A percentile compares a stretch with the other conserved stretches of the same genome.
Evolutionary conservation across 2,888 invertebrate genomes (phyloP).

Genomic region (Apocheima hispidaria): DNA sequence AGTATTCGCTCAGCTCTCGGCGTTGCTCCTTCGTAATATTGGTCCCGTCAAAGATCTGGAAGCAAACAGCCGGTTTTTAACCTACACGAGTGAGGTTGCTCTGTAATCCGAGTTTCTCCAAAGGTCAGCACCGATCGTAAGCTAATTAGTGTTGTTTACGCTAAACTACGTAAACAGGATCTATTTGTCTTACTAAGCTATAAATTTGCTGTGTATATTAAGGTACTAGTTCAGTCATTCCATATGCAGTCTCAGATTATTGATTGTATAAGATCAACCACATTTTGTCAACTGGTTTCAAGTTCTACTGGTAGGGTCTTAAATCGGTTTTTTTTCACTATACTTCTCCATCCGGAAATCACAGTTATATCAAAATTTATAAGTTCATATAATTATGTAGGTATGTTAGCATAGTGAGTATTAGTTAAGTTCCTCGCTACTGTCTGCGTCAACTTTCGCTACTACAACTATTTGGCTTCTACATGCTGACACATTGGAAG

Average conservation of each 20-base stretch:
- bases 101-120: conserved; percentile 10
- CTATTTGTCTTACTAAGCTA: conserved; percentile 1
- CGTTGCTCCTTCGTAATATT: conserved; percentile 94
- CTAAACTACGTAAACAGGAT: conserved; percentile 35
- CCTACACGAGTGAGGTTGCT: conserved; percentile 10
- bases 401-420: no score
- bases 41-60: conserved; percentile 96
- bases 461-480: no score
- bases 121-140: conserved; percentile 23
- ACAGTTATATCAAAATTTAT: no score
- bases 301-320: neutral
- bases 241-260: conserved; percentile 2
- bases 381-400: no score
- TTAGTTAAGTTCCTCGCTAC: no score
- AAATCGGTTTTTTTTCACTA: neutral
- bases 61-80: conserved; percentile 40
- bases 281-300: conserved; percentile 2
- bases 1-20: conserved; percentile 90
- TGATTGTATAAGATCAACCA: conserved; percentile 14
- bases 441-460: no score
- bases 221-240: neutral
- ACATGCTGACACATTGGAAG: no score
- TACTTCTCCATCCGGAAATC: no score
- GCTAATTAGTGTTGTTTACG: conserved; percentile 18
- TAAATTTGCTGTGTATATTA: conserved; percentile 22